Evolutionary conservation across 2,888 invertebrate genomes (phyloP).

Genomic region (Fragum sueziense): DNA sequence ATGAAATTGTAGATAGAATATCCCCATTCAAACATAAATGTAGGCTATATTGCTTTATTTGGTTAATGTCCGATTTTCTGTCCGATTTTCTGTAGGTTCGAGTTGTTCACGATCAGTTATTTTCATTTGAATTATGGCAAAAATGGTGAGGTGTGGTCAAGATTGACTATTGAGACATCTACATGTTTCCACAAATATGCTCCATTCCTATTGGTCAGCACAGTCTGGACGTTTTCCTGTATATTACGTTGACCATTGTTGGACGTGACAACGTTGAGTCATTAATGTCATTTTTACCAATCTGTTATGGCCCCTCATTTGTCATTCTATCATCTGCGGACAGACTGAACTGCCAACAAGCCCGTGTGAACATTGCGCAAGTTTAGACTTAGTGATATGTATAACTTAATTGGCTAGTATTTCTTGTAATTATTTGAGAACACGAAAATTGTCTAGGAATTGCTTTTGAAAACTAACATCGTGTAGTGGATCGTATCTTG

Average conservation of each 20-base stretch:
- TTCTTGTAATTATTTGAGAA: background rate
- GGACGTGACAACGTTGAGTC: conserved; percentile 34
- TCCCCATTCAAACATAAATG: too few relatives aligned
- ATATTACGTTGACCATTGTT: conserved; percentile 26
- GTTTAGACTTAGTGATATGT: background rate
- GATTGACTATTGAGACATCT: too few relatives aligned
- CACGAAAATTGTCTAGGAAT: background rate
- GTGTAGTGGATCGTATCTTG: too few relatives aligned
- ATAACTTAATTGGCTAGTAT: background rate
- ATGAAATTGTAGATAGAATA: too few relatives aligned
- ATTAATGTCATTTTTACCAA: conserved; percentile 39
- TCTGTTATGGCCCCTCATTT: conserved; percentile 26
- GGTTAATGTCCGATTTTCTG: too few relatives aligned
- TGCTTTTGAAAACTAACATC: too few relatives aligned
- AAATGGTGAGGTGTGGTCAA: too few relatives aligned
- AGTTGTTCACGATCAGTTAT: too few relatives aligned
- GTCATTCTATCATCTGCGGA: conserved; percentile 8
- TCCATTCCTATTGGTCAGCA: background rate
- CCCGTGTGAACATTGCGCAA: background rate
- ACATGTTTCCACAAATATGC: too few relatives aligned
- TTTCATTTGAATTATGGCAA: too few relatives aligned
- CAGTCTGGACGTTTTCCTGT: background rate
- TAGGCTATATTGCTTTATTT: too few relatives aligned
- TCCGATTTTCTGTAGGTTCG: too few relatives aligned
- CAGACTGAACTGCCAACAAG: background rate